Evolutionary conservation across 1,140 invertebrate species (phyloP).

Genomic region (Ctenoplectra terminalis): DNA sequence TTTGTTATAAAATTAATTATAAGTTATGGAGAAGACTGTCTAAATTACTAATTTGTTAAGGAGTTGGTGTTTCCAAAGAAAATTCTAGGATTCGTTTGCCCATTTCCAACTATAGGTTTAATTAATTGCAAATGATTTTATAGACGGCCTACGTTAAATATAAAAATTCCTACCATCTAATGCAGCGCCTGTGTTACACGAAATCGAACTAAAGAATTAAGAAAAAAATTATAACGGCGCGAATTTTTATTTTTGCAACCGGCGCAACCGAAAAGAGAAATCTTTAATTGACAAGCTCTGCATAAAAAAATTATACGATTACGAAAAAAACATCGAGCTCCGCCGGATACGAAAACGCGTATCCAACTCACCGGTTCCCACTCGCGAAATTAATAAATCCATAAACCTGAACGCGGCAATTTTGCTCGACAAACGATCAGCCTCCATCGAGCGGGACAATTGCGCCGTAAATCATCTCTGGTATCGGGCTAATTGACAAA

Average conservation of each 20-base stretch:
- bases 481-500: conserved; percentile 40
- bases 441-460: conserved; percentile 16
- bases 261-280: background rate
- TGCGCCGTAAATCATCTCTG: conserved; percentile 42
- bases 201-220: too few species aligned
- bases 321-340: background rate
- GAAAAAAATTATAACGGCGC: too few species aligned
- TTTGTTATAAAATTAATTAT: too few species aligned
- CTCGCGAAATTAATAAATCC: conserved; percentile 15
- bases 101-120: too few species aligned
- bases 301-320: background rate
- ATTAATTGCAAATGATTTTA: too few species aligned
- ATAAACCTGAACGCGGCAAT: conserved; percentile 18
- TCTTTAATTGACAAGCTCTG: background rate
- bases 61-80: too few species aligned
- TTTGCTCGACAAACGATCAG: background rate
- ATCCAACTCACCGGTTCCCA: background rate
- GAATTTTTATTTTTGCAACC: background rate
- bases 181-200: too few species aligned
- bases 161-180: too few species aligned
- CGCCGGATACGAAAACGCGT: background rate
- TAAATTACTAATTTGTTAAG: too few species aligned
- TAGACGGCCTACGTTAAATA: too few species aligned
- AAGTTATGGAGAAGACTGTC: too few species aligned
- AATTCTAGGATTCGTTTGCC: too few species aligned